Percentiles rank a stretch among this genome's conserved stretches.
Evolutionary conservation across 2,888 invertebrate species (phyloP).

Genomic region (Drosophila helvetica): DNA sequence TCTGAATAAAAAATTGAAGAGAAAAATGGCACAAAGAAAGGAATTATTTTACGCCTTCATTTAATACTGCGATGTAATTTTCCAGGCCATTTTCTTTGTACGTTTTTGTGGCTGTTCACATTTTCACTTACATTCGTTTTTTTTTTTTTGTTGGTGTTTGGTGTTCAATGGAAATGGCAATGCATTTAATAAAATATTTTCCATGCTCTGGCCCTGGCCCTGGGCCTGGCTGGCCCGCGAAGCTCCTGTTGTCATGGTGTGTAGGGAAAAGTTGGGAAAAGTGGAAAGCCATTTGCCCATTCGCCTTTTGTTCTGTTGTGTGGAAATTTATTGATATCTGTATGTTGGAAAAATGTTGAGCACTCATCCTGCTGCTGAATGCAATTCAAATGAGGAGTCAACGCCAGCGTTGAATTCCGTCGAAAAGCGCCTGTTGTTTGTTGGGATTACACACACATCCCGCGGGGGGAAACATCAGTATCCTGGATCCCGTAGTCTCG

Average conservation of each 20-base stretch:
- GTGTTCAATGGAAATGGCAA: conserved; percentile 40
- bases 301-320: conserved; percentile 62
- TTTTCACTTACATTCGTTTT: conserved; percentile 24
- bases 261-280: conserved; percentile 3
- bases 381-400: conserved; percentile 71
- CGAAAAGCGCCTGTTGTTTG: conserved; percentile 29
- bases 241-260: conserved; percentile 39
- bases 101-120: conserved; percentile 1
- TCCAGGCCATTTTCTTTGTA: conserved; percentile 19
- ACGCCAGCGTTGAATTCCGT: conserved; percentile 3
- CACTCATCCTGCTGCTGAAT: conserved; percentile 53
- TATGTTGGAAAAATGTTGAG: conserved; percentile 67
- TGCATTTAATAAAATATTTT: conserved; percentile 55
- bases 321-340: conserved; percentile 60
- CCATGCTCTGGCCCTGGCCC: conserved; percentile 16
- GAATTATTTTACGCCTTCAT: conserved; percentile 21
- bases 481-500: conserved; percentile 21
- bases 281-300: conserved; percentile 44
- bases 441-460: conserved; percentile 21
- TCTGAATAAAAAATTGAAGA: conserved; percentile 6
- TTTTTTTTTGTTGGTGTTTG: conserved; percentile 4
- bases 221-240: conserved; percentile 6
- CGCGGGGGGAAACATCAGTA: background rate
- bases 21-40: conserved; percentile 18
- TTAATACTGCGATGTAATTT: conserved; percentile 35